phyloP scores from a whole-genome alignment of 2,113 vertebrate genomes.

The Panurus biarmicus region DNA sequence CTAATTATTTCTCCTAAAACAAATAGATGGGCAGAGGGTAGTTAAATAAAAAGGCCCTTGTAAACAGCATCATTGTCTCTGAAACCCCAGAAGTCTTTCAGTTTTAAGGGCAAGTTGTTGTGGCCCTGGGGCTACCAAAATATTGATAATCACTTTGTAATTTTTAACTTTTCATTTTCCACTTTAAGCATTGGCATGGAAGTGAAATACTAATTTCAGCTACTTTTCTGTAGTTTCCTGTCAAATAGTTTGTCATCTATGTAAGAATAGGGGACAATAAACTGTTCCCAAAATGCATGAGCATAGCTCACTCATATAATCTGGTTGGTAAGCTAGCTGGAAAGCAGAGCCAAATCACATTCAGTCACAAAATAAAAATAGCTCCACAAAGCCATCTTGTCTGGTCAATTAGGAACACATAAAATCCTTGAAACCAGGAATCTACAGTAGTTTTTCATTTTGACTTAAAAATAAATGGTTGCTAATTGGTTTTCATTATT shows the following conservation, averaged over 20 bases:
- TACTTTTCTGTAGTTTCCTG: neutral
- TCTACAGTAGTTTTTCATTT: neutral
- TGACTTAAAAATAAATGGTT: neutral
- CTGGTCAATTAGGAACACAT: neutral
- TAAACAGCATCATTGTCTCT: neutral
- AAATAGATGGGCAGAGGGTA: fast-evolving
- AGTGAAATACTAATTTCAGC: neutral
- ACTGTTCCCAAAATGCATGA: neutral
- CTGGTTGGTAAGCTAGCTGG: neutral
- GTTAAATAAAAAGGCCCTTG: neutral
- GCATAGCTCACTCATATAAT: neutral
- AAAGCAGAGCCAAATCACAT: neutral
- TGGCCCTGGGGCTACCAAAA: neutral
- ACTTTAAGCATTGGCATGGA: neutral
- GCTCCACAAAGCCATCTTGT: neutral
- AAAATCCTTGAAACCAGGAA: neutral
- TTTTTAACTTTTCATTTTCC: neutral
- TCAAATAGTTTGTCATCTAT: neutral
- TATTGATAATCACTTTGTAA: neutral
- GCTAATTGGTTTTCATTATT: neutral
- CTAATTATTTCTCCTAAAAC: neutral
- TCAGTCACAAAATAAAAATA: neutral
- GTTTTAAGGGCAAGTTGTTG: neutral
- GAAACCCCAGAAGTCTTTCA: neutral
- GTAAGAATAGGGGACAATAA: neutral